Evolutionary conservation across 2,888 invertebrate species (phyloP), one percentile per base, ranked within the genome.

Genomic region (Ypsolopha scabrella): DNA sequence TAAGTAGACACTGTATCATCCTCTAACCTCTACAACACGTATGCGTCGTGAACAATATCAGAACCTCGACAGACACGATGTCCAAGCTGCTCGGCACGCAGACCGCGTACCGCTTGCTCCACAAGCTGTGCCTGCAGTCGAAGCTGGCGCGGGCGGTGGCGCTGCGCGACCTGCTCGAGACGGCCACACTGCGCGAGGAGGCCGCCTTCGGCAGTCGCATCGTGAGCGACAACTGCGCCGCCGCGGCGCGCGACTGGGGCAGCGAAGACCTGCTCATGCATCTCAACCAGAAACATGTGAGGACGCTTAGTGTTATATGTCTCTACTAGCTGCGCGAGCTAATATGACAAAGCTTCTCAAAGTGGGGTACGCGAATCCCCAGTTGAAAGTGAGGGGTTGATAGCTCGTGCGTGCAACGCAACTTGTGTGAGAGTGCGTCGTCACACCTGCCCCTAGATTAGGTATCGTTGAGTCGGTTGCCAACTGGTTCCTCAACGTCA

Each of bases 241-340:
- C 51, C 55, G 43, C 56, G 60, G 7, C 63, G 0, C 60, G 65
- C 7, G 74, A 64, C 60, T 61, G 82, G 85, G 56, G 69, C 57
- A 61, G 65, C 52, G 87, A 88, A 41, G 89, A 89, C 54, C 68
- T 88, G 56, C 75, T 93, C 7, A 79, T 94, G 53, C 88, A 91
- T 62, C 89, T 94, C 65, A 95, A 95, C 73, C 91, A 93, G 65
- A 93, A 92, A 77, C 93, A 94, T 68, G 93, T 91, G 60, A 80
- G 82, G 11, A n/a, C n/a, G 39, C 39, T n/a, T 39, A 1, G 6
- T n/a, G 39, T 9, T 39, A 39, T 6, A 3, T 39, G 39, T 39
- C n/a, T n/a, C n/a, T n/a, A n/a, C n/a, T n/a, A n/a, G n/a, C n/a
- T n/a, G n/a, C n/a, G n/a, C n/a, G n/a, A n/a, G n/a, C n/a, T n/a